phyloP scores from a whole-genome alignment of 2,797 vertebrate species.

The Xerus rutilus region DNA sequence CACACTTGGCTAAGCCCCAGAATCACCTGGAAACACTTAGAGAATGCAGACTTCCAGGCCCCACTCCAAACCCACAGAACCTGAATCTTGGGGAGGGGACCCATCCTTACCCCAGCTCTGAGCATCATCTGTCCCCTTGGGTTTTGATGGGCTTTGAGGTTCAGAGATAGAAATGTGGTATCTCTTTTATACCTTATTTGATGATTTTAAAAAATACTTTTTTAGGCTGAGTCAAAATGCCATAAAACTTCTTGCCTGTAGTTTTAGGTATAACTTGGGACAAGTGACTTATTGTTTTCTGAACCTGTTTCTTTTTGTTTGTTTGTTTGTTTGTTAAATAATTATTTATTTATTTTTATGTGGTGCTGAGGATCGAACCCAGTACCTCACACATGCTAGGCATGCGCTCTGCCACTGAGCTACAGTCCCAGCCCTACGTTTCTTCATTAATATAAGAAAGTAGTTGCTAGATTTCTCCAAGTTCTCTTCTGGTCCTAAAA shows the following conservation, averaged over 20 bases:
- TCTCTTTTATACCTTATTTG: background rate
- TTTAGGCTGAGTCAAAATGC: background rate
- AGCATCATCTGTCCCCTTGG: background rate
- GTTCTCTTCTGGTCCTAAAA: background rate
- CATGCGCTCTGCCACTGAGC: too few relatives aligned
- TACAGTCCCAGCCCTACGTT: background rate
- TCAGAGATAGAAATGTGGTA: background rate
- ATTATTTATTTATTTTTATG: too few relatives aligned
- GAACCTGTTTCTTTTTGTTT: background rate
- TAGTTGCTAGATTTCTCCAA: background rate
- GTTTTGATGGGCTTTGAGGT: background rate
- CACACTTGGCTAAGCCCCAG: rapidly evolving
- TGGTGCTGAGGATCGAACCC: too few relatives aligned
- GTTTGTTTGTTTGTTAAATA: too few relatives aligned
- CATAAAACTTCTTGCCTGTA: background rate
- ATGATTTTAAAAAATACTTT: background rate
- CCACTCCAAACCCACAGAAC: background rate
- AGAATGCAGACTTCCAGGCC: background rate
- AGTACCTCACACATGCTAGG: too few relatives aligned
- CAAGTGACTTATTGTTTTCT: background rate
- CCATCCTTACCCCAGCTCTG: background rate
- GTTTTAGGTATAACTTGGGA: background rate
- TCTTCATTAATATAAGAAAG: background rate
- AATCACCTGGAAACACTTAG: background rate
- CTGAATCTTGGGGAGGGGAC: background rate